These are phyloP conservation scores for Pterois miles DNA, from an alignment of 2,797 vertebrate genomes.

Conservation along the genomic window DNA sequence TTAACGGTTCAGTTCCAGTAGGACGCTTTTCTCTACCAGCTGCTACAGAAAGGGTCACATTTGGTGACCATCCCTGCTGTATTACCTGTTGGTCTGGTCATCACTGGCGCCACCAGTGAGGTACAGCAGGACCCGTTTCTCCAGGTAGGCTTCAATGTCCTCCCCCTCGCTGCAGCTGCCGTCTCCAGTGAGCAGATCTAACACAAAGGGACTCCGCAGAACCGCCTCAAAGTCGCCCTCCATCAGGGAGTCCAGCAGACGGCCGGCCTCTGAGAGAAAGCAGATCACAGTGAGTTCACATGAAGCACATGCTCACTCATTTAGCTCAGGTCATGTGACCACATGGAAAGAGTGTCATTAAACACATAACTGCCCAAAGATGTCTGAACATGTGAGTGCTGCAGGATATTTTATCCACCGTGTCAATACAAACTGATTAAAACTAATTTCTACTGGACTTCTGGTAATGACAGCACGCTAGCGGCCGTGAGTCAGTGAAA, in stretches of 20 bases:
- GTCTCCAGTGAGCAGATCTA: conserved; percentile 81
- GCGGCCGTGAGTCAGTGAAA: too few species aligned
- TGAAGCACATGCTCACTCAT: background rate
- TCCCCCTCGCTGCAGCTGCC: conserved; percentile 71
- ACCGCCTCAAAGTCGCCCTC: conserved; percentile 87
- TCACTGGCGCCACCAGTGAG: conserved; percentile 74
- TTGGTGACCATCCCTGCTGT: background rate
- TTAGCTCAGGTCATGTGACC: background rate
- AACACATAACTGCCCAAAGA: too few species aligned
- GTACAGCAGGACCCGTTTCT: conserved; percentile 86
- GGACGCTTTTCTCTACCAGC: too few species aligned
- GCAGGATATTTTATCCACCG: too few species aligned
- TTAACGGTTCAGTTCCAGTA: too few species aligned
- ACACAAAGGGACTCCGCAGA: conserved; percentile 82
- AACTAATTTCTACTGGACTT: too few species aligned
- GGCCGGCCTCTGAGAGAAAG: conserved; percentile 79
- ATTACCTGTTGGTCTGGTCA: conserved; percentile 84
- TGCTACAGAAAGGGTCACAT: too few species aligned
- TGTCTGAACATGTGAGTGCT: too few species aligned
- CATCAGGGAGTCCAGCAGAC: conserved; percentile 85
- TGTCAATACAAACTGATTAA: too few species aligned
- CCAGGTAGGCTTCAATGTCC: conserved; percentile 84
- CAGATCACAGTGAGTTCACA: background rate
- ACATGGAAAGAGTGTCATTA: background rate
- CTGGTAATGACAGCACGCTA: too few species aligned